Conservation (phyloP, 2,888 invertebrate species). For the Charanyca ferruginea region DNA sequence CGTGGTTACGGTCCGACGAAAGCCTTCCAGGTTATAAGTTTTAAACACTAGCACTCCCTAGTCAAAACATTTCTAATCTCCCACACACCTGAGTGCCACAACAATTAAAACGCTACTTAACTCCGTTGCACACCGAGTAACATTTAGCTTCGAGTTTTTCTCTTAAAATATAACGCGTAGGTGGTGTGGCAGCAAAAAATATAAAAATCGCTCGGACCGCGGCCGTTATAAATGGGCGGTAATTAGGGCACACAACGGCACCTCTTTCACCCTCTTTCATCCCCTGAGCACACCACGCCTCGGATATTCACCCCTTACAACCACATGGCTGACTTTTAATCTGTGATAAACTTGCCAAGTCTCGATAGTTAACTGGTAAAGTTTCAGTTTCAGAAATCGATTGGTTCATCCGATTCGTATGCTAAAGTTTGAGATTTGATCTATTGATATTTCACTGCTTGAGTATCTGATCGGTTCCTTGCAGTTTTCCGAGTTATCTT, state of each 20-base stretch:
- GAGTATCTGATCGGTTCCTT: conserved; percentile 5
- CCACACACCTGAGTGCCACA: conserved; percentile 17
- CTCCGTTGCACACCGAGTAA: conserved; percentile 63
- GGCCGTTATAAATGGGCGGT: conserved; percentile 87
- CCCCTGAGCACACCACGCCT: conserved; percentile 66
- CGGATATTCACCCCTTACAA: conserved; percentile 38
- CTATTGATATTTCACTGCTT: conserved; percentile 28
- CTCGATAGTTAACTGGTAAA: conserved; percentile 49
- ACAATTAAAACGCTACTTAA: conserved; percentile 68
- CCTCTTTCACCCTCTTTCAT: conserved; percentile 64
- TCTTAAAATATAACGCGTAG: conserved; percentile 80
- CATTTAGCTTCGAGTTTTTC: conserved; percentile 75
- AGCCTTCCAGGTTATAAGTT: not conserved
- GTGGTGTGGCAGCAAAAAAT: conserved; percentile 77
- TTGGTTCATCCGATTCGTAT: conserved; percentile 49
- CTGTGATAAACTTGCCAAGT: conserved; percentile 50
- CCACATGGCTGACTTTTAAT: conserved; percentile 53
- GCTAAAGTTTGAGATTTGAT: conserved; percentile 48
- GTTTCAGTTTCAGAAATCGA: conserved; percentile 50
- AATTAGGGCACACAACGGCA: conserved; percentile 82
- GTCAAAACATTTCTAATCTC: conserved; percentile 35
- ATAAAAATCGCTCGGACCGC: conserved; percentile 84
- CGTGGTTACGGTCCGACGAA: not conserved
- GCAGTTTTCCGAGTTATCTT: not conserved
- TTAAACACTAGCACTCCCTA: not conserved